These are phyloP conservation scores for Burhinus oedicnemus DNA, from an alignment of 2,113 vertebrate genomes.

Conservation along the genomic window DNA sequence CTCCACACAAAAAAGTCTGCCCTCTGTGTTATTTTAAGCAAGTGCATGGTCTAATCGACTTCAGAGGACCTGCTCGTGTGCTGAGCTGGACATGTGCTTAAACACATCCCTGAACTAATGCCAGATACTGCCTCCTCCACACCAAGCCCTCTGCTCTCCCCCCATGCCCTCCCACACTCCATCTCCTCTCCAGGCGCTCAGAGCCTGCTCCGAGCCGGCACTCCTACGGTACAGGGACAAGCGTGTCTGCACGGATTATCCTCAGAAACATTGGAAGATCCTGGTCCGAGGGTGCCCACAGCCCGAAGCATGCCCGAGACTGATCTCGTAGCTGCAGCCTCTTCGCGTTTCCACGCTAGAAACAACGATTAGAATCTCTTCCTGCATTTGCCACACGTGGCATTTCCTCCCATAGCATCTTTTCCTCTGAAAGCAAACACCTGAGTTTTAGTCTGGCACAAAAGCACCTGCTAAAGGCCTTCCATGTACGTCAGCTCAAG, in stretches of 20 bases:
- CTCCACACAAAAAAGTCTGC: not conserved
- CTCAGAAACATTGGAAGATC: accelerated
- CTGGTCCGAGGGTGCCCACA: accelerated
- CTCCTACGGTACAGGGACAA: no score
- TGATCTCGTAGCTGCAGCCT: not conserved
- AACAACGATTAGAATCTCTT: not conserved
- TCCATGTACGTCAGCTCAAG: not conserved
- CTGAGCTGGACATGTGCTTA: not conserved
- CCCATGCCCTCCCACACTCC: not conserved
- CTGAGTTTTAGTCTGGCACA: not conserved
- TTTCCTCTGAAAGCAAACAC: not conserved
- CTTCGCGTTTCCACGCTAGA: accelerated
- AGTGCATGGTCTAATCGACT: not conserved
- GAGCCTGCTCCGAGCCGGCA: not conserved
- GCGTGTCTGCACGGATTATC: accelerated
- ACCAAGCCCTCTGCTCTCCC: not conserved
- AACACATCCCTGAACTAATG: not conserved
- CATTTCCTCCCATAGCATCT: not conserved
- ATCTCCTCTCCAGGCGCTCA: not conserved
- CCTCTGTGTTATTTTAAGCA: not conserved
- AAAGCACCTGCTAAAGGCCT: not conserved
- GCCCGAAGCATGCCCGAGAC: accelerated
- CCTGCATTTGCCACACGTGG: not conserved
- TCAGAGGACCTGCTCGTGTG: not conserved
- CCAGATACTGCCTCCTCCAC: not conserved